These are phyloP conservation scores for Erpornis zantholeuca DNA, from an alignment of 2,113 vertebrate genomes.

Conservation along the genomic window DNA sequence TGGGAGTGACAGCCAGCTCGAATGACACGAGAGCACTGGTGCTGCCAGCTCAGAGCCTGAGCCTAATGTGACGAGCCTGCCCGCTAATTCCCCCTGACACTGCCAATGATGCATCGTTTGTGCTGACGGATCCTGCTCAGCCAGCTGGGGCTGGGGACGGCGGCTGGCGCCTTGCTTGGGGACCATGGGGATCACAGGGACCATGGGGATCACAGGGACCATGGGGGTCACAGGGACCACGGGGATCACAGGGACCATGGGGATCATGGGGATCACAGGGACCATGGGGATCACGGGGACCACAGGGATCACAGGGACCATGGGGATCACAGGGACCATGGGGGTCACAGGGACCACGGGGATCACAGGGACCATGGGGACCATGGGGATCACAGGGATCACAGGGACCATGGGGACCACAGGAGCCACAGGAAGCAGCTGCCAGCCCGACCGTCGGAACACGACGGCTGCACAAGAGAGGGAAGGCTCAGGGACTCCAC, in stretches of 20 bases:
- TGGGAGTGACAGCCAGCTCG: conserved; percentile 17
- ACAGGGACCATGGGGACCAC: background rate
- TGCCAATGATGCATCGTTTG: conserved; percentile 48
- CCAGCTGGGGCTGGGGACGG: background rate
- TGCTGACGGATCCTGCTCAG: background rate
- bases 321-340: no score
- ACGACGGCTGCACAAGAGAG: background rate
- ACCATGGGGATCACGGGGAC: no score
- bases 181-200: background rate
- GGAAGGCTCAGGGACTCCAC: background rate
- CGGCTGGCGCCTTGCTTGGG: background rate
- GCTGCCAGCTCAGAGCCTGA: conserved; percentile 48
- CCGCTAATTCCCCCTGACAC: conserved; percentile 64
- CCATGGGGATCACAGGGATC: background rate
- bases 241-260: no score
- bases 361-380: no score
- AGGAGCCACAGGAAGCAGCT: background rate
- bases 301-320: no score
- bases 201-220: no score
- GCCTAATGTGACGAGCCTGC: conserved; percentile 53
- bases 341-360: no score
- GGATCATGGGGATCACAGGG: no score
- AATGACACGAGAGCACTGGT: conserved; percentile 42
- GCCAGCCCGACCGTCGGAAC: background rate
- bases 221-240: no score